Evolutionary conservation across 2,113 vertebrate species (phyloP).

Genomic region (Bubalus kerabau): DNA sequence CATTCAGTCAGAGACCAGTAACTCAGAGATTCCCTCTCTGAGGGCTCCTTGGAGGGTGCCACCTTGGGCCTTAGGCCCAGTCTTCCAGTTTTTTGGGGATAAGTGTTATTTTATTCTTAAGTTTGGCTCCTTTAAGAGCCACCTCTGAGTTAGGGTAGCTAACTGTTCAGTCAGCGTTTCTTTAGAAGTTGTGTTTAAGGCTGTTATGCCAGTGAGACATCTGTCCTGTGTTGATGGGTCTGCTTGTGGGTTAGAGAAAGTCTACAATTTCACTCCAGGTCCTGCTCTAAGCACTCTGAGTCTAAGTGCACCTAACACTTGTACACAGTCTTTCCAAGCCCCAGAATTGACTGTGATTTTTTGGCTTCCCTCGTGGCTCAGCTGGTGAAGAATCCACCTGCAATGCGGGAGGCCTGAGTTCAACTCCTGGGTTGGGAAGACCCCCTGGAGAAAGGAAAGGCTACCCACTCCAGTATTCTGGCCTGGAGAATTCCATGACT

Average conservation of each 20-base stretch:
- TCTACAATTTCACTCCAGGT: not conserved
- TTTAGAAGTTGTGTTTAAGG: not conserved
- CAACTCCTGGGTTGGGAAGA: not conserved
- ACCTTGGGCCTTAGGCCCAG: not conserved
- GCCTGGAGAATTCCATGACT: not conserved
- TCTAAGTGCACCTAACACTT: not conserved
- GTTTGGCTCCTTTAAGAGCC: not conserved
- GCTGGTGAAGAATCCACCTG: not conserved
- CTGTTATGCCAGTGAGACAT: not conserved
- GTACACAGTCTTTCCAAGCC: not conserved
- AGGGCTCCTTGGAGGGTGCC: not conserved
- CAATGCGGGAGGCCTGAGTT: not conserved
- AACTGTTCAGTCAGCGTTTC: not conserved
- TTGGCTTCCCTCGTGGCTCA: not conserved
- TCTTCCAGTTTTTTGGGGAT: not conserved
- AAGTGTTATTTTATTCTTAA: not conserved
- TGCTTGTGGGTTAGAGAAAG: not conserved
- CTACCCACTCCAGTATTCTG: not conserved
- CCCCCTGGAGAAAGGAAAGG: not conserved
- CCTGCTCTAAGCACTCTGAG: not conserved
- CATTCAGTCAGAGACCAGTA: not conserved
- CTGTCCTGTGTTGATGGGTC: not conserved
- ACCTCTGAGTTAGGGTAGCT: not conserved
- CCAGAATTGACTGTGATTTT: not conserved
- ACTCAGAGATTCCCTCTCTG: not conserved